Evolutionary conservation across 2,888 invertebrate genomes (phyloP).

Genomic region (Xestia xanthographa): DNA sequence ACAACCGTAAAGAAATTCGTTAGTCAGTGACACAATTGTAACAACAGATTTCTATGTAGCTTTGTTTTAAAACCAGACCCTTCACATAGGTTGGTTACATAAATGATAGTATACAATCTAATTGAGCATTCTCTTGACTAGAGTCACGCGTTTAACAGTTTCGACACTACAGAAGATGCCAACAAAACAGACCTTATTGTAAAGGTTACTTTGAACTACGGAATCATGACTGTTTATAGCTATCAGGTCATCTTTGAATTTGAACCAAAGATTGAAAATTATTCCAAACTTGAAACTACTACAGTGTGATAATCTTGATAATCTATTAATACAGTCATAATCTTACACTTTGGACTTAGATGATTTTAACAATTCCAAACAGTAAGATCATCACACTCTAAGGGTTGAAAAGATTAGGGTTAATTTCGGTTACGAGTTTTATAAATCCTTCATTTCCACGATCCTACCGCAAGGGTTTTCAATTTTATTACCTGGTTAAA

Average conservation of each 20-base stretch:
- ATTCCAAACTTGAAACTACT: neutral
- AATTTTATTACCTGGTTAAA: neutral
- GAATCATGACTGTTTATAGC: constrained; percentile 16
- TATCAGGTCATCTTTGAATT: constrained; percentile 22
- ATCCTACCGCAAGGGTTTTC: neutral
- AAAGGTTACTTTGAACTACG: constrained; percentile 70
- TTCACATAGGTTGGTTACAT: constrained; percentile 35
- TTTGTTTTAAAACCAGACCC: constrained; percentile 36
- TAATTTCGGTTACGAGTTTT: neutral
- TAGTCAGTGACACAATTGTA: constrained; percentile 1
- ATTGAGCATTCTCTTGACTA: constrained; percentile 59
- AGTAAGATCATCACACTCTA: neutral
- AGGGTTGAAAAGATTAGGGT: neutral
- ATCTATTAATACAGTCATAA: neutral
- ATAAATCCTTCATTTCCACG: neutral
- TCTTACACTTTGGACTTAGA: neutral
- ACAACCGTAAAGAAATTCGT: neutral
- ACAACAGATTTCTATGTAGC: constrained; percentile 5
- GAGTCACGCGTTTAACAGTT: constrained; percentile 67
- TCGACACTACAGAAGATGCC: constrained; percentile 66
- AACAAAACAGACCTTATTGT: constrained; percentile 39
- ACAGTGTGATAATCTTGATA: neutral
- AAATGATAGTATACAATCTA: constrained; percentile 56
- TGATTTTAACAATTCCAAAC: neutral
- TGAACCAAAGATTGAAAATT: neutral